These are phyloP conservation scores for Drosophila kurseongensis DNA, from an alignment of 1,140 invertebrate species.

Conservation along the genomic window DNA sequence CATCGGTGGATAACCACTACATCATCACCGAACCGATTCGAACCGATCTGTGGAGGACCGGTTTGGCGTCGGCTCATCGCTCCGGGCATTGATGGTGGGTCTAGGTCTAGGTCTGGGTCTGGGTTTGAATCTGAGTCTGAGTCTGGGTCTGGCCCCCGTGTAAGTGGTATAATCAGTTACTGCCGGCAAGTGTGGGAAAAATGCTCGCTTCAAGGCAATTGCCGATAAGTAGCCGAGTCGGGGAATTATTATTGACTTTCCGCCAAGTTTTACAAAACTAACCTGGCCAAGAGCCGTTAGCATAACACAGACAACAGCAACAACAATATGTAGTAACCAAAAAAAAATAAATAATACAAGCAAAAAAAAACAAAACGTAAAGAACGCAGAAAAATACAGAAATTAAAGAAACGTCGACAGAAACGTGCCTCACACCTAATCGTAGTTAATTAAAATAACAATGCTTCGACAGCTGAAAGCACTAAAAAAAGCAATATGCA, in stretches of 20 bases:
- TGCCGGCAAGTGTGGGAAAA: conserved; percentile 60
- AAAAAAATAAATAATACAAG: neutral
- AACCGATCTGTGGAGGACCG: conserved; percentile 22
- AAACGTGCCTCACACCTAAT: conserved; percentile 68
- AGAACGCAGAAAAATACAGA: conserved; percentile 18
- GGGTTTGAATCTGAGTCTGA: too few species aligned
- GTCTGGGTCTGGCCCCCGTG: conserved; percentile 11
- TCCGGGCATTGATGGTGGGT: conserved; percentile 9
- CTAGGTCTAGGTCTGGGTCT: neutral
- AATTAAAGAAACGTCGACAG: conserved; percentile 46
- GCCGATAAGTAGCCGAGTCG: conserved; percentile 49
- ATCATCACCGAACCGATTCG: neutral
- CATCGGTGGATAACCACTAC: conserved; percentile 1
- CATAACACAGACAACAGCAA: conserved; percentile 5
- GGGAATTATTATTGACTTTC: conserved; percentile 49
- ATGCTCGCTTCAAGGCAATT: conserved; percentile 63
- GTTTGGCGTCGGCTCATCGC: conserved; percentile 43
- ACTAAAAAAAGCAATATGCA: conserved; percentile 33
- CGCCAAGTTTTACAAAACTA: conserved; percentile 21
- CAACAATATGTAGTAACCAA: conserved; percentile 9
- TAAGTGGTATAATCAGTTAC: conserved; percentile 54
- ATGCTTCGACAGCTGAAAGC: conserved; percentile 33
- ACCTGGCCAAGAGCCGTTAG: conserved; percentile 22
- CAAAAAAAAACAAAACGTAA: neutral
- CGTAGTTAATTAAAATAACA: conserved; percentile 66